Evolutionary conservation across 2,113 vertebrate genomes (phyloP).

Genomic region (Craseonycteris thonglongyai): DNA sequence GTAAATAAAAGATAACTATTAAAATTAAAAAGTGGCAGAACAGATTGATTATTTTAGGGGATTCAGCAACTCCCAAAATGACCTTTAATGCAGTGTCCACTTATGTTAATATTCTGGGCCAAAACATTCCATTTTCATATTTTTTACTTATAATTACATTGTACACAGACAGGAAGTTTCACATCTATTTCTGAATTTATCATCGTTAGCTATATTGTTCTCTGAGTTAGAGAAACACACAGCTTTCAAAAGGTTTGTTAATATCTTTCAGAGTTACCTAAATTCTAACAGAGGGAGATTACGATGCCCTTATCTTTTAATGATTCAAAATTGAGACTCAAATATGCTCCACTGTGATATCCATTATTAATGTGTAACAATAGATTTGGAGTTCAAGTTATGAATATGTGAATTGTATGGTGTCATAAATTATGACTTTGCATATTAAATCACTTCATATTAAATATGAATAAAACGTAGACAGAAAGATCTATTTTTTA

Average conservation of each 20-base stretch:
- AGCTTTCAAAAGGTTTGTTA: background rate
- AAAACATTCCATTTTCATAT: background rate
- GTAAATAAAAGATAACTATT: background rate
- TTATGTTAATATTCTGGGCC: background rate
- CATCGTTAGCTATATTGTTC: background rate
- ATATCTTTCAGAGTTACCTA: background rate
- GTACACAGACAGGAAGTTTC: background rate
- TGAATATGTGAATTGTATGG: background rate
- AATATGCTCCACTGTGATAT: background rate
- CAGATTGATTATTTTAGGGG: background rate
- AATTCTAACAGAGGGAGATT: background rate
- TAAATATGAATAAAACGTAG: conserved; percentile 27
- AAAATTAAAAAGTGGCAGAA: background rate
- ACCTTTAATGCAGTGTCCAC: background rate
- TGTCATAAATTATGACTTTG: conserved; percentile 7
- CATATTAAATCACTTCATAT: background rate
- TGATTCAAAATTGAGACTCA: background rate
- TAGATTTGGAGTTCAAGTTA: conserved; percentile 25
- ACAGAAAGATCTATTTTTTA: background rate
- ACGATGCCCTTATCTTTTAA: background rate
- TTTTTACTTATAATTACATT: background rate
- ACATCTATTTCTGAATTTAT: background rate
- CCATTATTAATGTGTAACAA: conserved; percentile 2
- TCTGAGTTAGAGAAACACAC: background rate
- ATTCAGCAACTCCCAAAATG: background rate